phyloP scores from a whole-genome alignment of 2,888 invertebrate genomes.

The Imbricaverruca yamaguchii region DNA sequence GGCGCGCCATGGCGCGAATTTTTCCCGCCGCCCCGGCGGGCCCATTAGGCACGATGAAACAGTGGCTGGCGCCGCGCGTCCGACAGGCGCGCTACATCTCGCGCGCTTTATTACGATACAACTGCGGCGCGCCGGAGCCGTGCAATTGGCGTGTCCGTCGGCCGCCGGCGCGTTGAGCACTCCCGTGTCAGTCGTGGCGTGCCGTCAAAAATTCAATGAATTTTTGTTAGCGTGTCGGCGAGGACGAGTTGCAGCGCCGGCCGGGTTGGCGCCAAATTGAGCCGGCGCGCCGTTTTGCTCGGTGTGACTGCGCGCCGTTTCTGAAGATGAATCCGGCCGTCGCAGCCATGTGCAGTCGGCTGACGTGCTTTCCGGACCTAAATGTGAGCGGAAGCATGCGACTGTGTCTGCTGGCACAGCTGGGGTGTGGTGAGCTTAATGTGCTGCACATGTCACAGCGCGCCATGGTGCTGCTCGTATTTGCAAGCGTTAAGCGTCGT shows the following conservation, averaged over 20 bases:
- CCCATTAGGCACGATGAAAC: background rate
- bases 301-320: too few species aligned
- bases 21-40: background rate
- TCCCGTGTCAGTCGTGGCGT: background rate
- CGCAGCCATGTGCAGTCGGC: too few species aligned
- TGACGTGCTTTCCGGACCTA: too few species aligned
- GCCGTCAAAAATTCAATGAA: conserved; percentile 15
- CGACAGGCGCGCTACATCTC: background rate
- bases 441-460: too few species aligned
- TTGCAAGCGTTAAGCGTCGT: too few species aligned
- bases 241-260: background rate
- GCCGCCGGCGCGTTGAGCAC: background rate
- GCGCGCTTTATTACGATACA: conserved; percentile 17
- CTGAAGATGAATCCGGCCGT: too few species aligned
- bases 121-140: background rate
- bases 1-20: background rate
- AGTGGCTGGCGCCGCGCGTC: background rate
- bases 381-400: too few species aligned
- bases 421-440: too few species aligned
- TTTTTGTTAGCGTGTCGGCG: background rate
- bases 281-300: too few species aligned
- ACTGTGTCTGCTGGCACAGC: too few species aligned
- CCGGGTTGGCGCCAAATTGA: too few species aligned
- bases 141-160: background rate
- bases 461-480: too few species aligned